These are phyloP conservation scores for Drosophila vallismaia DNA, from an alignment of 2,888 invertebrate genomes.

Conservation along the genomic window DNA sequence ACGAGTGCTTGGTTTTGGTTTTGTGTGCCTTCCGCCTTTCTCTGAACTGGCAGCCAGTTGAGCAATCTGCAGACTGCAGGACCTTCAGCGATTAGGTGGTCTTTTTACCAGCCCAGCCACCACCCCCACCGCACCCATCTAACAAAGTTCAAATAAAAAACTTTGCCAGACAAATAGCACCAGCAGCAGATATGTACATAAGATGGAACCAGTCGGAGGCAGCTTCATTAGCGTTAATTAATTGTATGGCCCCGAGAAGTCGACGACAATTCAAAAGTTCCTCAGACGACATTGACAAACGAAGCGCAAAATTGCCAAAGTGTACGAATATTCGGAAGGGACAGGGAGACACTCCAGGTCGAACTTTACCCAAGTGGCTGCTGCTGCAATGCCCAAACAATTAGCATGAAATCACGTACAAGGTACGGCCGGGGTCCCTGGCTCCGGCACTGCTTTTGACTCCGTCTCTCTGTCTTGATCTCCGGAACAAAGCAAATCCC, in stretches of 20 bases:
- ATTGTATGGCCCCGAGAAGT: conserved; percentile 73
- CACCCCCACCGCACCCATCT: conserved; percentile 13
- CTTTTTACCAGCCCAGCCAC: conserved; percentile 6
- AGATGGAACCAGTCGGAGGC: conserved; percentile 18
- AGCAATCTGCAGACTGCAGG: conserved; percentile 45
- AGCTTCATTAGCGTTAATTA: conserved; percentile 81
- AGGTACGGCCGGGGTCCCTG: conserved; percentile 51
- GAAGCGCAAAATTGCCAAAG: conserved; percentile 72
- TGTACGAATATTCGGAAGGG: conserved; percentile 9
- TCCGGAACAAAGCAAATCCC: background rate
- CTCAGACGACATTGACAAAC: conserved; percentile 69
- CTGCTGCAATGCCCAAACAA: conserved; percentile 63
- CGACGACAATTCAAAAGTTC: conserved; percentile 55
- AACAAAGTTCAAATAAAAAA: conserved; percentile 58
- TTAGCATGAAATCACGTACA: conserved; percentile 79
- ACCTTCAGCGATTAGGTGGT: conserved; percentile 62
- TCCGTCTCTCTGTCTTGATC: conserved; percentile 1
- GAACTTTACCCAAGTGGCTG: conserved; percentile 38
- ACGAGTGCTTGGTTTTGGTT: conserved; percentile 59
- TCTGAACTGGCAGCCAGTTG: conserved; percentile 54
- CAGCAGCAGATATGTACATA: conserved; percentile 1
- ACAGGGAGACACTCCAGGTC: conserved; percentile 6
- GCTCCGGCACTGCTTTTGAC: conserved; percentile 19
- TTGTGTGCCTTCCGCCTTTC: conserved; percentile 27
- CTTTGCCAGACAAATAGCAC: conserved; percentile 40